Conservation (phyloP, 2,797 vertebrate species). For the Apogon hyalosoma region DNA sequence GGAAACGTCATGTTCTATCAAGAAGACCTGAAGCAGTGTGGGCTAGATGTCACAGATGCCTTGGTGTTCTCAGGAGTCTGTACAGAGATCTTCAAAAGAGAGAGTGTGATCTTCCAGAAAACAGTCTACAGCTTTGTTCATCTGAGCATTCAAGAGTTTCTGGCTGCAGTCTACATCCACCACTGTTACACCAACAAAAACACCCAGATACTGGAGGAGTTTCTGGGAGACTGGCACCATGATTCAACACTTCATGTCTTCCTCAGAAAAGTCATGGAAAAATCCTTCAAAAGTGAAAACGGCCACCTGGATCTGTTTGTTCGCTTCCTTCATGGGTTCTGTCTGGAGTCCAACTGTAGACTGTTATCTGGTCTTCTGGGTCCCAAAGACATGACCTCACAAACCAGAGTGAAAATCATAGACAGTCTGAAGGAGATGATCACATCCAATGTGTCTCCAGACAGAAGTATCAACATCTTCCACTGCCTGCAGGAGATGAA, state of each 20-base stretch:
- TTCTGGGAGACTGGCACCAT: background rate
- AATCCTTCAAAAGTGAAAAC: background rate
- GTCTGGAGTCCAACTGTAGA: background rate
- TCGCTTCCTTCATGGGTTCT: background rate
- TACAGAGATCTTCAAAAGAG: no score
- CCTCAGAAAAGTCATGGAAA: background rate
- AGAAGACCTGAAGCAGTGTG: no score
- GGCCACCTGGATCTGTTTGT: constrained; percentile 3
- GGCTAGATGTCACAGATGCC: no score
- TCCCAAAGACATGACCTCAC: background rate
- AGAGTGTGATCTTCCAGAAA: no score
- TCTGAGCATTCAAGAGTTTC: constrained; percentile 4
- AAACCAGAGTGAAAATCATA: background rate
- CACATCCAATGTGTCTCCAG: background rate
- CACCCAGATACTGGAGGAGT: background rate
- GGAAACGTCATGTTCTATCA: no score
- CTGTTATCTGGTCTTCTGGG: background rate
- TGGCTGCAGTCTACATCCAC: background rate
- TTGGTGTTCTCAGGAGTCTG: no score
- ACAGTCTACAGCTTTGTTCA: no score
- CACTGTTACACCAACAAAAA: background rate
- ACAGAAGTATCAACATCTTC: background rate
- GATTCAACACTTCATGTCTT: background rate
- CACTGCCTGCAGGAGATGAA: background rate
- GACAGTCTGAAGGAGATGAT: background rate